A percentile compares a stretch with the other conserved stretches of the same genome.
Conservation (phyloP, 2,797 vertebrate species). For the Anolis apletophallus region DNA sequence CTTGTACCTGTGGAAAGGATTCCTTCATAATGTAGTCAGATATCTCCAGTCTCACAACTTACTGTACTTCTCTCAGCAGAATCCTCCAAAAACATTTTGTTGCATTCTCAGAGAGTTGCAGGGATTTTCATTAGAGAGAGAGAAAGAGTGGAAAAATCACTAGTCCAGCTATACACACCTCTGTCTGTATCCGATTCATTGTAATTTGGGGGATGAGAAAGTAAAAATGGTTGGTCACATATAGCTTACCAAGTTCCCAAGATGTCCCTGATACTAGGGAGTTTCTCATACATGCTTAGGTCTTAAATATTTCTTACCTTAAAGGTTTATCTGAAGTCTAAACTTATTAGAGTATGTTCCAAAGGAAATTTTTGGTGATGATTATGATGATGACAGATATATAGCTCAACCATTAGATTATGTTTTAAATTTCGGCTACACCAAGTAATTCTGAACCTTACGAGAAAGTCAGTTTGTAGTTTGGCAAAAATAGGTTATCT, state of each 20-base stretch:
- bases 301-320: background rate
- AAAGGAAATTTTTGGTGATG: background rate
- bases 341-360: background rate
- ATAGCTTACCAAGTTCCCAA: too few species aligned
- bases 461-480: background rate
- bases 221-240: too few species aligned
- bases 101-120: background rate
- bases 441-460: background rate
- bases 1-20: background rate
- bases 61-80: background rate
- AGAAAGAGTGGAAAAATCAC: background rate
- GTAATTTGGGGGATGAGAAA: background rate
- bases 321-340: background rate
- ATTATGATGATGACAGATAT: too few species aligned
- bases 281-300: background rate
- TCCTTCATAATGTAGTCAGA: background rate
- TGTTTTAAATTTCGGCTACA: background rate
- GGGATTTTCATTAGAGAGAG: background rate
- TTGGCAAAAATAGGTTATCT: conserved; percentile 1
- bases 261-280: too few species aligned
- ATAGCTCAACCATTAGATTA: background rate
- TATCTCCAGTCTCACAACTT: background rate
- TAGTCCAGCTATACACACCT: background rate
- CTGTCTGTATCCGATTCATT: background rate
- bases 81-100: background rate